These are phyloP conservation scores for Chloropsis cyanopogon DNA, from an alignment of 2,113 vertebrate genomes.

Conservation along the genomic window DNA sequence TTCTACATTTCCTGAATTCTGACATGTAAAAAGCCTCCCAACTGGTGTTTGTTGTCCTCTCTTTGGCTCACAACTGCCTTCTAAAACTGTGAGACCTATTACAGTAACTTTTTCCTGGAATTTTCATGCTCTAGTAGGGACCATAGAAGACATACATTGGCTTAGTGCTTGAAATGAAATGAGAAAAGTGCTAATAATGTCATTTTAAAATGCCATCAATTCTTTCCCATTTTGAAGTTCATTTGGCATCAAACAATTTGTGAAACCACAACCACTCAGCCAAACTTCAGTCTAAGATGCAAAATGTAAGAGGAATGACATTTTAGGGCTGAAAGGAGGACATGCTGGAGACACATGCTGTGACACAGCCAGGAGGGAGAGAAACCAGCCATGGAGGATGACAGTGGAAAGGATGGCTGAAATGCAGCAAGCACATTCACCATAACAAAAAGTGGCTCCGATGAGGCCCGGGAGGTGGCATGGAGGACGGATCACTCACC, in stretches of 20 bases:
- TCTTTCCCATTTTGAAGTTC: background rate
- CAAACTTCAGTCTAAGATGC: background rate
- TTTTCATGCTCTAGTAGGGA: background rate
- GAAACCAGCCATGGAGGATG: background rate
- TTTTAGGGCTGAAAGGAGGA: background rate
- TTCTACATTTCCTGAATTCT: background rate
- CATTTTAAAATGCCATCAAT: background rate
- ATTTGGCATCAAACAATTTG: background rate
- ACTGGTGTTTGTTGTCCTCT: background rate
- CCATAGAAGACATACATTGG: background rate
- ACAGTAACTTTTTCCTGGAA: background rate
- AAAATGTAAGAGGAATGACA: background rate
- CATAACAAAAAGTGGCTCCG: background rate
- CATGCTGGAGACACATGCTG: background rate
- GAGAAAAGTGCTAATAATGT: background rate
- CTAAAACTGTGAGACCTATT: background rate
- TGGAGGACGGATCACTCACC: conserved; percentile 76
- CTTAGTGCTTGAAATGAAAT: background rate
- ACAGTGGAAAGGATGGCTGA: background rate
- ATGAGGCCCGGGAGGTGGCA: background rate
- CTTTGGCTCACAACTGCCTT: background rate
- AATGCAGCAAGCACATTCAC: background rate
- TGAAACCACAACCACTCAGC: background rate
- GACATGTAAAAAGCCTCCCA: background rate
- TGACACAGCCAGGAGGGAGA: fast-evolving